Conservation (phyloP, 2,888 invertebrate genomes). For the Xylota sylvarum region DNA sequence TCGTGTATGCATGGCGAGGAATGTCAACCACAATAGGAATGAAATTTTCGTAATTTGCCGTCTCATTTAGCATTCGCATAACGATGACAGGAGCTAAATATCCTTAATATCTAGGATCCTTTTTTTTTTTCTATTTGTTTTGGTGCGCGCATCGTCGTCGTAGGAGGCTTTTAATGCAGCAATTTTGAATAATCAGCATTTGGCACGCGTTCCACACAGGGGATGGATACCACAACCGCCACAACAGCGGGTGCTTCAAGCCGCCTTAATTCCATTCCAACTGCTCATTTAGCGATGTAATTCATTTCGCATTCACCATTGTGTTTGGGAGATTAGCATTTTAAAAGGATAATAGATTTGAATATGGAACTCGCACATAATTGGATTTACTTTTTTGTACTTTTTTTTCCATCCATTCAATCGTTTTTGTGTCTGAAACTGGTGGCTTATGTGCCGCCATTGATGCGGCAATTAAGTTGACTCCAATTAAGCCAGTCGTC, state of each 20-base stretch:
- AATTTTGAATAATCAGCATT: conserved; percentile 73
- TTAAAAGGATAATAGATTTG: conserved; percentile 60
- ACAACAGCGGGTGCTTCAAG: background rate
- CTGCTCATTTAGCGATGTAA: conserved; percentile 51
- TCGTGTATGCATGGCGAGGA: conserved; percentile 7
- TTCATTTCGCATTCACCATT: conserved; percentile 49
- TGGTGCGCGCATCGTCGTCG: conserved; percentile 1
- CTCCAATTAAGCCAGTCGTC: conserved; percentile 14
- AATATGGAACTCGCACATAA: conserved; percentile 26
- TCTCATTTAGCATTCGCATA: conserved; percentile 74
- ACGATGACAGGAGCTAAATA: conserved; percentile 68
- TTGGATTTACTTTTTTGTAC: background rate
- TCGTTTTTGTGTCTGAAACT: background rate
- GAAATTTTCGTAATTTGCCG: conserved; percentile 68
- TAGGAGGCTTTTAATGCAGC: conserved; percentile 46
- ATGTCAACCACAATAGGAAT: conserved; percentile 58
- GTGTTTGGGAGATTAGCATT: conserved; percentile 63
- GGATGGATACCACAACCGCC: conserved; percentile 1
- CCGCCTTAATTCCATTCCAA: conserved; percentile 39
- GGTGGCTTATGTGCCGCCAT: conserved; percentile 28
- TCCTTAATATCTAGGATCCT: conserved; percentile 59
- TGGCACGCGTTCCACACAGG: conserved; percentile 61
- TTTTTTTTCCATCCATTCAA: background rate
- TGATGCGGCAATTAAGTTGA: conserved; percentile 63
- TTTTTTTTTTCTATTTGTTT: background rate